Evolutionary conservation across 2,888 invertebrate genomes (phyloP).

Genomic region (Furcula furcula): DNA sequence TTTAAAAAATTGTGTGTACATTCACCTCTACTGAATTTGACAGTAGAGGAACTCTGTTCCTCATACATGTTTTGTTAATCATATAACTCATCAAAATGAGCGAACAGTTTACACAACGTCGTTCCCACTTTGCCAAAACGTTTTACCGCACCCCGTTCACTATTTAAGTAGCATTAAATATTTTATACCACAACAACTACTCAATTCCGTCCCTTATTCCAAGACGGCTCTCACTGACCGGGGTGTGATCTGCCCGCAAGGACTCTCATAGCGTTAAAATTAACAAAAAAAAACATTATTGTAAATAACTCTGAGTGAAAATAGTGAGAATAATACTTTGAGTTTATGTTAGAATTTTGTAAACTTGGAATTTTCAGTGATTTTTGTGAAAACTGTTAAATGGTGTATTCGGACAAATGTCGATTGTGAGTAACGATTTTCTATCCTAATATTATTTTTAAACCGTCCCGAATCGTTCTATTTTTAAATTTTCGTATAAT

Average conservation of each 20-base stretch:
- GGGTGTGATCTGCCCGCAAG: constrained; percentile 70
- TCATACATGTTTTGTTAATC: too few species aligned
- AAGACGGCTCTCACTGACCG: constrained; percentile 62
- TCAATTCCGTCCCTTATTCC: constrained; percentile 45
- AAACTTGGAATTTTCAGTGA: constrained; percentile 5
- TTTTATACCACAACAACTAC: constrained; percentile 31
- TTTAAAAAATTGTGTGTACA: too few species aligned
- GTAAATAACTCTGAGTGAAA: constrained; percentile 44
- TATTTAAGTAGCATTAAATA: constrained; percentile 3
- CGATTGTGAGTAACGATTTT: constrained; percentile 61
- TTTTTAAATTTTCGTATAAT: too few species aligned
- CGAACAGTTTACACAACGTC: background rate
- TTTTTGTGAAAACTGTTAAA: constrained; percentile 13
- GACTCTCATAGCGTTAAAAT: constrained; percentile 58
- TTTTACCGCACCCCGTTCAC: background rate
- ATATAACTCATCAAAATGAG: too few species aligned
- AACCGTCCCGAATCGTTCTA: constrained; percentile 26
- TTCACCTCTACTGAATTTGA: too few species aligned
- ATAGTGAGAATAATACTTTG: constrained; percentile 6
- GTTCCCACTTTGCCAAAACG: background rate
- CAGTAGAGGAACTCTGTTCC: too few species aligned
- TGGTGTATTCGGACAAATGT: constrained; percentile 21
- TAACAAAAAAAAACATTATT: constrained; percentile 55
- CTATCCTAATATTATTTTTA: constrained; percentile 37
- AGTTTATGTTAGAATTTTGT: background rate